Base-by-base conservation (phyloP, 1,140 invertebrate genomes). In the Vanessa atalanta region DNA sequence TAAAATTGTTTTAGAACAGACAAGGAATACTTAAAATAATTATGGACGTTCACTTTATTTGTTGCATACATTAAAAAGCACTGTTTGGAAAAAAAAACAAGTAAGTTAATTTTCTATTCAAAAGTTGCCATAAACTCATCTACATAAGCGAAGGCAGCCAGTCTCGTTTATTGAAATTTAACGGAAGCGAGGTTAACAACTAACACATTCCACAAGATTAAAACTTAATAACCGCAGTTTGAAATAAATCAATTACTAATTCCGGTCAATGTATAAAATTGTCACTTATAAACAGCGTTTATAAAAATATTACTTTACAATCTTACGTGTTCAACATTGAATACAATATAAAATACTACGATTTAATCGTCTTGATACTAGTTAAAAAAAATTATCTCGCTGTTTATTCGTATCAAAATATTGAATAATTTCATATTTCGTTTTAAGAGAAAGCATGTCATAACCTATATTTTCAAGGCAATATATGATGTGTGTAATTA, bases 141-240 rank as follows among this genome's bases (percentile, higher is more conserved):
- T 74, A 47, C 47, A 75, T 61, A 70, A 70, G 47, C 55, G 57
- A 72, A 81, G 70, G 73, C 81, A 77, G 80, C 82, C 70, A 82
- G 79, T 81, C 79, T 81, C 81, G 80, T 82, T 79, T 67, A 79
- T 81, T 79, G 75, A 73, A 77, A 83, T 77, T 43, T 43, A 43
- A 43, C 37, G 65, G 12, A 48, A 78, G 48, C 84, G 81, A 86
- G 83, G 84, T 82, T 57, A 86, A 80, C 84, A 53, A 69, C 71
- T 80, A 55, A 75, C 70, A 75, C 72, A 78, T 78, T 75, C 72
- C 64, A 55, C 47, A 47, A 55, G 51, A 26, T 23, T 55, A 70
- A 57, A 70, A 70, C 37, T 70, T 61, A 43, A 65, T 65, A 65
- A 65, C 63, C 6, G 16, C 43, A 61, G 26, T 23, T 61, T 61